Evolutionary conservation across 1,140 invertebrate species (phyloP), one percentile per base, ranked within the genome.

Genomic region (Bombus huntii): DNA sequence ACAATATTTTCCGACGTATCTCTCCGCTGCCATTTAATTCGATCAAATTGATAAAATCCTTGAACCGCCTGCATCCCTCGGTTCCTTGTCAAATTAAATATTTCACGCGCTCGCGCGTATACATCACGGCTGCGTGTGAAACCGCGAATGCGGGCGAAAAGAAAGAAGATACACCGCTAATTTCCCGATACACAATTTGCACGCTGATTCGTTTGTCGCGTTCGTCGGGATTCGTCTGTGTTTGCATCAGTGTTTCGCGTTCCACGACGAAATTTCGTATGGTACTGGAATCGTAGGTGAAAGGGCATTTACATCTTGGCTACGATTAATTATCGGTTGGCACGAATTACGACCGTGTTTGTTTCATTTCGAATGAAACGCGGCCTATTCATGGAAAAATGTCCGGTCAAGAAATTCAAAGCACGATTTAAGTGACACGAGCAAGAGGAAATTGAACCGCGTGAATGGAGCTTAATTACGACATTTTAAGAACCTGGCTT

Each of bases 171-270:
- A 42, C 6, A 3, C 28, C 37, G 37, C 62, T 78, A 70, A 70
- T 83, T 83, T 78, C 22, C 74, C 65, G 42, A 78, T 78, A 78
- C 78, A 83, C 65, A 70, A 53, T 77, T 83, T 68, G 34, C 34
- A 53, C 44, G 72, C 2, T 31, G 44, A 66, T 83, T 83, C n/a
- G 57, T 44, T 71, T 15, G 68, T 37, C 13, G 34, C 37, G 57
- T n/a, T 71, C 9, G 47, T 37, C 13, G 22, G 25, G 25, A 37
- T 25, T n/a, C 2, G 28, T n/a, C 57, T 18, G 57, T 59, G 59
- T 62, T 28, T 28, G 28, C 28, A 53, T 53, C 12, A 53, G 5
- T 22, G 47, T 53, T 53, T 22, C 18, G 18, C 28, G 59, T n/a
- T n/a, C 18, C 4, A n/a, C 28, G 28, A 12, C 25, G 10, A 62